Evolutionary conservation across 2,888 invertebrate genomes (phyloP).

Genomic region (Monopis laevigella): DNA sequence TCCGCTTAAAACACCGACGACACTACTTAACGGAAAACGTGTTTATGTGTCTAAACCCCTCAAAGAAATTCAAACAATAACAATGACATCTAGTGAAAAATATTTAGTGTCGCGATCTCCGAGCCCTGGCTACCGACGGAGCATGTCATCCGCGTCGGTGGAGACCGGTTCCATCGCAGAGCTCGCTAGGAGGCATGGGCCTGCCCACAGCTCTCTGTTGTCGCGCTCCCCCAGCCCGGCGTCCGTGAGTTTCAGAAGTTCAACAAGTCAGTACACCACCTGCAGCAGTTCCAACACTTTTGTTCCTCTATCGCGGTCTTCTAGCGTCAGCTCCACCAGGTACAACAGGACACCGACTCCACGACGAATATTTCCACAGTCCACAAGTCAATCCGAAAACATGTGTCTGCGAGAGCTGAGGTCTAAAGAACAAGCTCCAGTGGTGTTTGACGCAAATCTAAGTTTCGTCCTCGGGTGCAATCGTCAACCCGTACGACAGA

Average conservation of each 20-base stretch:
- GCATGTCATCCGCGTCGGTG: slow-evolving; percentile 43
- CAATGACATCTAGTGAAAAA: slow-evolving; percentile 34
- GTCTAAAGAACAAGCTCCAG: slow-evolving; percentile 77
- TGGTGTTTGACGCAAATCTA: slow-evolving; percentile 83
- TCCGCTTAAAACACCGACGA: slow-evolving; percentile 35
- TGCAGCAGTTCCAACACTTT: slow-evolving; percentile 56
- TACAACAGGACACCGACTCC: slow-evolving; percentile 64
- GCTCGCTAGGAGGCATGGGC: slow-evolving; percentile 49
- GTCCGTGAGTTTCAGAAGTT: slow-evolving; percentile 39
- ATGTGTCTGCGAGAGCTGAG: slow-evolving; percentile 68
- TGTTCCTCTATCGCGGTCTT: slow-evolving; percentile 48
- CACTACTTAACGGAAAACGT: slow-evolving; percentile 42
- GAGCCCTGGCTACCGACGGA: slow-evolving; percentile 49
- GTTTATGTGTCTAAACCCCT: slow-evolving; percentile 51
- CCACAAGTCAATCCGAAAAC: slow-evolving; percentile 48
- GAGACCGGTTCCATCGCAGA: slow-evolving; percentile 61
- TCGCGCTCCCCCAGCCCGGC: slow-evolving; percentile 70
- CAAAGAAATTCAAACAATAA: slow-evolving; percentile 50
- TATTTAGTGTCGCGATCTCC: slow-evolving; percentile 37
- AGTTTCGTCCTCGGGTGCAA: slow-evolving; percentile 81
- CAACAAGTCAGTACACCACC: slow-evolving; percentile 53
- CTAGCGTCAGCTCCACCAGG: slow-evolving; percentile 47
- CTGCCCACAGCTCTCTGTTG: slow-evolving; percentile 36
- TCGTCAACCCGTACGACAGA: slow-evolving; percentile 74
- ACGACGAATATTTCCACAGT: slow-evolving; percentile 75